Conservation (phyloP, 2,888 invertebrate species). For the Nymphalis urticae region DNA sequence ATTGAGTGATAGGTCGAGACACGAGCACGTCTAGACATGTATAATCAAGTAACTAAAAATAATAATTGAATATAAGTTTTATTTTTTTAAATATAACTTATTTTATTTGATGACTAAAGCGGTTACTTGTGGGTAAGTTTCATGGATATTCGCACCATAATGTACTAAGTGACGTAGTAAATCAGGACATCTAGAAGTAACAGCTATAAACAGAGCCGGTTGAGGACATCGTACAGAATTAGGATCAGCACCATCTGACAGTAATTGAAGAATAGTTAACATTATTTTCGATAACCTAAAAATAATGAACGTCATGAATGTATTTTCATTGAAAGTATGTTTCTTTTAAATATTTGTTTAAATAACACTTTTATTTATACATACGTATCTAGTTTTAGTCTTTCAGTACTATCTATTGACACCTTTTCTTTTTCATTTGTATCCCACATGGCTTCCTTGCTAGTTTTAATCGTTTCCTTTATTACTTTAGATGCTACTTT, state of each 20-base stretch:
- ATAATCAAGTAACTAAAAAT: slow-evolving; percentile 54
- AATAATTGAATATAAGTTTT: background rate
- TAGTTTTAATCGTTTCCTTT: slow-evolving; percentile 52
- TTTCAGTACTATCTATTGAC: slow-evolving; percentile 47
- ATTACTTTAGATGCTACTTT: slow-evolving; percentile 46
- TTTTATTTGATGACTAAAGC: background rate
- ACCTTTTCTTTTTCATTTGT: slow-evolving; percentile 47
- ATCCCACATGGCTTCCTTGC: slow-evolving; percentile 52
- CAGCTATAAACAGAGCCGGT: slow-evolving; percentile 59
- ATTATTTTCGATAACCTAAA: slow-evolving; percentile 61
- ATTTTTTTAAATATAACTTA: background rate
- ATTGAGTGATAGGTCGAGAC: slow-evolving; percentile 52
- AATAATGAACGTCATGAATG: slow-evolving; percentile 22
- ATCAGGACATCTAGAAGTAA: slow-evolving; percentile 50
- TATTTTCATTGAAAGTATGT: no score
- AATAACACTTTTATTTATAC: slow-evolving; percentile 27
- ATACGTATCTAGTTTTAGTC: slow-evolving; percentile 52
- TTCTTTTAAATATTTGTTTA: no score
- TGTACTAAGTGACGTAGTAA: slow-evolving; percentile 53
- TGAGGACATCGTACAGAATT: slow-evolving; percentile 60
- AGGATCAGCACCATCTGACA: slow-evolving; percentile 63
- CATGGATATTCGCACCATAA: slow-evolving; percentile 63
- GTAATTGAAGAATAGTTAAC: slow-evolving; percentile 55
- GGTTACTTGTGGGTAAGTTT: slow-evolving; percentile 55
- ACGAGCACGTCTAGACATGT: slow-evolving; percentile 60